Evolutionary conservation across 2,113 vertebrate genomes (phyloP).

Genomic region (Apus apus): DNA sequence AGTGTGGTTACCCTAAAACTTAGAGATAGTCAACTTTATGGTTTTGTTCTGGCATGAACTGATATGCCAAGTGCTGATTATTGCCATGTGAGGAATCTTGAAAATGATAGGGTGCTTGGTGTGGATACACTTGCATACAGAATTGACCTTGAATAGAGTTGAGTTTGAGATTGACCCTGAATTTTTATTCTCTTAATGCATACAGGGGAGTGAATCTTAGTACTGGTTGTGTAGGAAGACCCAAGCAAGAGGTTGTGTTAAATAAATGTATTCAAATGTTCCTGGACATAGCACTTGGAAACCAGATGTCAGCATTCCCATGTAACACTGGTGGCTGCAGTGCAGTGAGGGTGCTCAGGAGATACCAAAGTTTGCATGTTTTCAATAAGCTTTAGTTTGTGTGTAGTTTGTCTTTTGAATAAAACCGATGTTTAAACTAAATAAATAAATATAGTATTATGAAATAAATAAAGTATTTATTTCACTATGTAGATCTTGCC

Average conservation of each 20-base stretch:
- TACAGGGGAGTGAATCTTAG: neutral
- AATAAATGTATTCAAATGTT: neutral
- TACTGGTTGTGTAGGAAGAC: neutral
- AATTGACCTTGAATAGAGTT: neutral
- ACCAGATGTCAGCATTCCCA: neutral
- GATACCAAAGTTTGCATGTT: neutral
- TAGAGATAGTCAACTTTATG: neutral
- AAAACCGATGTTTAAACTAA: neutral
- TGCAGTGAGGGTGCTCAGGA: neutral
- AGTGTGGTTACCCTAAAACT: neutral
- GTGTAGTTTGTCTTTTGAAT: neutral
- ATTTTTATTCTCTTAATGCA: neutral
- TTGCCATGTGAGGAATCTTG: neutral
- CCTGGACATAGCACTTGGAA: neutral
- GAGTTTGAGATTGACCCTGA: neutral
- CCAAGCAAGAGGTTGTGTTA: neutral
- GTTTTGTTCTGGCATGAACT: neutral
- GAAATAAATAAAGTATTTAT: neutral
- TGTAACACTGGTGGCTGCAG: neutral
- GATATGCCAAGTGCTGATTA: neutral
- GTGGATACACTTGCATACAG: neutral
- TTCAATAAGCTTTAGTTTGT: neutral
- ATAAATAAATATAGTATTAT: too few relatives aligned
- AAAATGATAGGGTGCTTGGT: neutral
- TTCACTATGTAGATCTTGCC: neutral